Base-by-base conservation (phyloP, 2,888 invertebrate genomes). In the Pyrocoelia pectoralis region DNA sequence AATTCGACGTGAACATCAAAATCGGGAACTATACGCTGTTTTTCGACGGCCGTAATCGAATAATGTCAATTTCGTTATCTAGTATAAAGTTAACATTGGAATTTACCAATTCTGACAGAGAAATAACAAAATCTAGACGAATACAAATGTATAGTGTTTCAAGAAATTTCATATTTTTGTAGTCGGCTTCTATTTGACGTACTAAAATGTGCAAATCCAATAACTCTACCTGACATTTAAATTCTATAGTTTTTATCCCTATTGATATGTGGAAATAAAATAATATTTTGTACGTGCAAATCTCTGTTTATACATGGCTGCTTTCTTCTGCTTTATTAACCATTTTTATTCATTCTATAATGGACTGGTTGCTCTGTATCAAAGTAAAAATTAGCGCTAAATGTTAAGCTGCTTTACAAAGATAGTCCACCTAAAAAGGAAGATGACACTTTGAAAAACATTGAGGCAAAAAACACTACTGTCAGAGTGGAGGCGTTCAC, bases 171-270 rank as follows among this genome's bases (percentile, higher is more conserved):
- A 29, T 51, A 24, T 52, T 43, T 46, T 43, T 41, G 51, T 58
- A 51, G 43, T 51, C 24, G 6, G 24, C 51, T 58, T 52, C 51
- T 14, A 41, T 43, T 51, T 58, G 58, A 52, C 40, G 43, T 40
- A 19, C 51, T 24, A 41, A 50, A 51, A 58, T 58, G 51, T 58
- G 52, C 19, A 58, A 52, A 58, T 58, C 51, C 52, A 46, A 46
- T 46, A 46, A 46, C 17, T 46, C 46, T 46, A 17, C 15, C 46
- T 46, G 46, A 46, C 46, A 46, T 33, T 33, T 33, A 33, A 33
- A 33, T 33, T n/a, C n/a, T 6, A 24, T 24, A 24, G 24, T 24
- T 24, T 24, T 24, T 24, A 5, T 6, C 24, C 24, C 24, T 24
- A 24, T 24, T 24, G 24, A 24, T 24, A 3, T 24, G 24, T n/a